A percentile compares a stretch with the other conserved stretches of the same genome.
Evolutionary conservation across 2,113 vertebrate species (phyloP).

Genomic region (Microcebus ravelobensis): DNA sequence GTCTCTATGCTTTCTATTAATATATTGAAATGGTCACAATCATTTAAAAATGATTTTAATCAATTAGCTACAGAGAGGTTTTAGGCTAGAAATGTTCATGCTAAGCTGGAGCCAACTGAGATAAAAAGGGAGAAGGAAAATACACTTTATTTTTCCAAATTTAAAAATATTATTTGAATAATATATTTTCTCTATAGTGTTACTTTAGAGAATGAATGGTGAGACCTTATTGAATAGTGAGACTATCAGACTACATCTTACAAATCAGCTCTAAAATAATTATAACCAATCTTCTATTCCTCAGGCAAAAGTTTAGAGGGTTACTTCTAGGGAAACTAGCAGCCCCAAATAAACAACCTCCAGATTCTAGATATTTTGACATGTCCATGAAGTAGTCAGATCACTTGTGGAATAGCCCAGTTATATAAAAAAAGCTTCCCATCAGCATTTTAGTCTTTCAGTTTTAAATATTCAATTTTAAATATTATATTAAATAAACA

Average conservation of each 20-base stretch:
- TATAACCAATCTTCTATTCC: background rate
- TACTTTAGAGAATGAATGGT: background rate
- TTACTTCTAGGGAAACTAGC: background rate
- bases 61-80: background rate
- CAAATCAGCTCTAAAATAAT: background rate
- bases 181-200: background rate
- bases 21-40: background rate
- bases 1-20: background rate
- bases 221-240: background rate
- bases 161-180: background rate
- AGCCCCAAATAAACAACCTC: background rate
- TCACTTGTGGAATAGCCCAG: background rate
- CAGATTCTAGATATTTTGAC: background rate
- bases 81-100: background rate
- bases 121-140: background rate
- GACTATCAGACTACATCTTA: background rate
- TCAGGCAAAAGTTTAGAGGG: background rate
- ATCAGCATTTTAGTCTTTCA: background rate
- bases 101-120: background rate
- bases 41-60: background rate
- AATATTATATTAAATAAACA: background rate
- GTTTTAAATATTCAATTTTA: background rate
- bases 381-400: fast-evolving
- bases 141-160: background rate
- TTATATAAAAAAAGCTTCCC: background rate